Conservation (phyloP, 2,113 vertebrate species). For the Cavia aperea region DNA sequence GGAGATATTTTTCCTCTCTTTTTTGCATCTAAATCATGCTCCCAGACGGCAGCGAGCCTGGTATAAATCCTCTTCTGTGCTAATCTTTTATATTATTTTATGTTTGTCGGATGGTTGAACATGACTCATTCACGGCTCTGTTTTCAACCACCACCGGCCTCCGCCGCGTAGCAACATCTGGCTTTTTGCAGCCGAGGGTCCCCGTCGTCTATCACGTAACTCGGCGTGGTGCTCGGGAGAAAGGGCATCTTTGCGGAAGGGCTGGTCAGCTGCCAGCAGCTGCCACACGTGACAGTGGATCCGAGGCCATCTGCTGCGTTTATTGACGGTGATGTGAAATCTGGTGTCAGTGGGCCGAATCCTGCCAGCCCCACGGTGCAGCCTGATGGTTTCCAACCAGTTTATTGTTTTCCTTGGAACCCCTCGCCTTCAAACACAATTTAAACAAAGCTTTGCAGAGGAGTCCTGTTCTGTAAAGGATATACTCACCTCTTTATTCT, state of each 20-base stretch:
- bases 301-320: background rate
- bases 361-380: background rate
- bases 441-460: background rate
- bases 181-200: background rate
- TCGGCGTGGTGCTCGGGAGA: background rate
- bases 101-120: conserved; percentile 58
- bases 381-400: background rate
- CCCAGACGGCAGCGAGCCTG: conserved; percentile 39
- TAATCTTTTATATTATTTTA: conserved; percentile 45
- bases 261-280: conserved; percentile 30
- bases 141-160: conserved; percentile 42
- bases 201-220: background rate
- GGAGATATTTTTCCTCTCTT: background rate
- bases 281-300: fast-evolving
- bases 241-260: background rate
- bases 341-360: background rate
- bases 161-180: conserved; percentile 50
- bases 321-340: background rate
- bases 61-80: conserved; percentile 29
- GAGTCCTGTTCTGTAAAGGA: background rate
- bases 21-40: conserved; percentile 48
- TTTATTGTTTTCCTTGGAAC: background rate
- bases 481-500: background rate
- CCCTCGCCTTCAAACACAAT: background rate
- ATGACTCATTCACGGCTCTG: conserved; percentile 52